These are phyloP conservation scores for Heterodera schachtii DNA, from an alignment of 1,140 invertebrate genomes.

Conservation along the genomic window DNA sequence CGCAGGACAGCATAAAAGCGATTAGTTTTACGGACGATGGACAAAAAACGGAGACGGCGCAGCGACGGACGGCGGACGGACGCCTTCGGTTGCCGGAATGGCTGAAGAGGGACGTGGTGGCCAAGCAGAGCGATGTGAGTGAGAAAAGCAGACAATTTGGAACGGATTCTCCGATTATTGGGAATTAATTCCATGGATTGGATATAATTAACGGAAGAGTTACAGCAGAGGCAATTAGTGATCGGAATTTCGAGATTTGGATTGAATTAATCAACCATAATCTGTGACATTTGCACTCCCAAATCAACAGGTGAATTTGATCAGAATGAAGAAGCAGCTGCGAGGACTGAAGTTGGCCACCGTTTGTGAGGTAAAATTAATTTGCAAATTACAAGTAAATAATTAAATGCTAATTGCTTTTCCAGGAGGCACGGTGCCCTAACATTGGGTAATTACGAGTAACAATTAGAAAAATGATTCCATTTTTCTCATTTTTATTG, in stretches of 20 bases:
- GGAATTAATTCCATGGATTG: no score
- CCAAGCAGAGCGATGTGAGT: constrained; percentile 71
- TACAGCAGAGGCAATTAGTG: no score
- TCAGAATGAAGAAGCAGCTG: constrained; percentile 82
- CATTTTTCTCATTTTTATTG: not conserved
- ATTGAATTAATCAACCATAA: not conserved
- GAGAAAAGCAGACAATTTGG: no score
- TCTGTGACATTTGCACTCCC: no score
- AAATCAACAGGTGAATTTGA: constrained; percentile 71
- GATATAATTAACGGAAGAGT: no score
- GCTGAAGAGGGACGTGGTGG: constrained; percentile 91
- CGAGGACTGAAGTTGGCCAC: constrained; percentile 87
- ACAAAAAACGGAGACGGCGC: not conserved
- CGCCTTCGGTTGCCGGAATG: constrained; percentile 83
- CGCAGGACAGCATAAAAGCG: not conserved
- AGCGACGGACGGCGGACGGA: constrained; percentile 44
- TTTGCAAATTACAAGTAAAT: not conserved
- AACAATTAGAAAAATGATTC: not conserved
- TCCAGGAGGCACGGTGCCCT: constrained; percentile 89
- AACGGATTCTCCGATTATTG: no score
- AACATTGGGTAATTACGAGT: constrained; percentile 80
- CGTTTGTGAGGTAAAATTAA: constrained; percentile 78
- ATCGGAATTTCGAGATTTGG: not conserved
- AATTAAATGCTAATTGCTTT: not conserved
- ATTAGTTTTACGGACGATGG: not conserved